Conservation (phyloP, 2,888 invertebrate species). For the Ephialtes manifestator region DNA sequence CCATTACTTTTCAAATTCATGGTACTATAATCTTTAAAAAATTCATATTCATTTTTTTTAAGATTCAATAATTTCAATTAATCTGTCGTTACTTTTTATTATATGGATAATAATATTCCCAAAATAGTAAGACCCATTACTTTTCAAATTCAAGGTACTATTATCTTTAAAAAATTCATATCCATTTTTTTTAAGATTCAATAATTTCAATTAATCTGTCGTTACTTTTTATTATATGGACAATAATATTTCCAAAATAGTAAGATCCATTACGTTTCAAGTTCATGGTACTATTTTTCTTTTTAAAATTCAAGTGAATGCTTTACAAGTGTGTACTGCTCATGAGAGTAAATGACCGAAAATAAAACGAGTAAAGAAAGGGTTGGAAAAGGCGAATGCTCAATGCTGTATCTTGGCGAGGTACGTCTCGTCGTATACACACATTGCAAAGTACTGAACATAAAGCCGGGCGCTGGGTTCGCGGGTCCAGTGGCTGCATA, state of each 20-base stretch:
- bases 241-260: background rate
- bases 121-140: background rate
- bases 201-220: no score
- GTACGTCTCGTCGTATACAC: constrained; percentile 46
- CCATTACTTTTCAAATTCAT: background rate
- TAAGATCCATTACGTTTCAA: background rate
- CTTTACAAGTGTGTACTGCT: constrained; percentile 40
- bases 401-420: constrained; percentile 45
- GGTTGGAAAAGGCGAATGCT: constrained; percentile 36
- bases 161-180: no score
- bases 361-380: constrained; percentile 30
- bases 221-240: background rate
- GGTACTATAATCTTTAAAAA: background rate
- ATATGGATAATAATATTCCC: background rate
- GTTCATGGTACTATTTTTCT: background rate
- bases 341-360: constrained; percentile 31
- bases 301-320: constrained; percentile 11
- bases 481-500: constrained; percentile 49
- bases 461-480: constrained; percentile 54
- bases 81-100: no score
- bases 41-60: no score
- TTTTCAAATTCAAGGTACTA: background rate
- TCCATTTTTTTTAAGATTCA: constrained; percentile 4
- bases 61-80: no score
- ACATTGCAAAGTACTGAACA: constrained; percentile 61